Base-by-base conservation (phyloP, 2,797 vertebrate species). In the Hapalemur alaotrensis region DNA sequence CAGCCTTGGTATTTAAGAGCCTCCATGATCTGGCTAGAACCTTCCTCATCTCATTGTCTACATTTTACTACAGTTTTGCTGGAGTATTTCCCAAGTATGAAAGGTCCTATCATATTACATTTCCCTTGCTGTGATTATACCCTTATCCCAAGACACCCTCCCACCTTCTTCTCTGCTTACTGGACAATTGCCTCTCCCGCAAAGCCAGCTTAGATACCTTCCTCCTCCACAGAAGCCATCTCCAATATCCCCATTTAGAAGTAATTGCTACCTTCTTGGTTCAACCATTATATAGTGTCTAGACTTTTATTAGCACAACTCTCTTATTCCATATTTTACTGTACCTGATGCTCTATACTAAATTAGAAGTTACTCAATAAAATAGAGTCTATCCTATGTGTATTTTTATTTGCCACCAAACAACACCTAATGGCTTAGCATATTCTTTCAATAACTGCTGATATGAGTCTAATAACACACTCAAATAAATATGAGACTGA, bases 401-500 rank as follows among this genome's bases (percentile, higher is more conserved):
- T 63, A 79, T 57, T 93, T 93, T 94, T 83, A 92, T 76, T 11
- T 17, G 72, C 52, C 25, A 93, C 15, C n/a, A 76, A 93, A 72
- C 1, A 57, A 17, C 46, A 73, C 4, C 61, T 28, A 89, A 76
- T 87, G 11, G 6, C 59, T 63, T 12, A 87, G 9, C 67, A 46
- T 69, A 52, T 59, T 69, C n/a, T 82, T 72, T 85, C 41, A 81
- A 38, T 79, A 70, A 18, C 3, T 46, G 59, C 61, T 88, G 23
- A 91, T 86, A 35, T 82, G 7, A 89, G 75, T 73, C 59, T 75
- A 92, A 13, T 54, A 73, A 89, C 57, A 5, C 9, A 43, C 5
- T 67, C 30, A 89, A 59, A 86, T 50, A 91, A 89, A 50, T 50
- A 88, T 57, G 54, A 57, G 22, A 57, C 54, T 57, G 22, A 57